These are phyloP conservation scores for Gasteruption jaculator DNA, from an alignment of 2,888 invertebrate genomes.

Conservation along the genomic window DNA sequence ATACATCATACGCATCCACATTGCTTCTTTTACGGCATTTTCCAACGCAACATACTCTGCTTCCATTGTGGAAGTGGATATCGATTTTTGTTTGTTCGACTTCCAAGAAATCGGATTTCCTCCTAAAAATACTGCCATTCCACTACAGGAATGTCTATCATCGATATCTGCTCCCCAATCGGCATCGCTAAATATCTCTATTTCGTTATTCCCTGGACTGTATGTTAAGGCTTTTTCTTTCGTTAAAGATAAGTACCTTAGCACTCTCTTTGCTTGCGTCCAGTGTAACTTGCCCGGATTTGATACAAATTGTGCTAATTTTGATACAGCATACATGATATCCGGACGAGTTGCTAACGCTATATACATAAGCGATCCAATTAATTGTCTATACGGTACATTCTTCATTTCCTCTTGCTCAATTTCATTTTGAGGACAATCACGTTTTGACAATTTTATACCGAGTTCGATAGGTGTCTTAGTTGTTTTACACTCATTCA, in stretches of 20 bases:
- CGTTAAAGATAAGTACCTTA: conserved; percentile 10
- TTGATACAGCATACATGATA: not conserved
- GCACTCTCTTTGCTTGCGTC: conserved; percentile 11
- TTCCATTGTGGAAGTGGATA: not conserved
- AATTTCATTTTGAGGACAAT: not conserved
- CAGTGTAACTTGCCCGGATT: conserved; percentile 5
- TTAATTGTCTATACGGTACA: not conserved
- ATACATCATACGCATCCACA: not conserved
- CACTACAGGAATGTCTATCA: not conserved
- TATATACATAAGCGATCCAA: conserved; percentile 1
- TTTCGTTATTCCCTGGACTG: conserved; percentile 1
- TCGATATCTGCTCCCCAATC: conserved; percentile 1
- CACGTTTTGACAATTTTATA: conserved; percentile 1
- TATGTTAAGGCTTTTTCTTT: conserved; percentile 23
- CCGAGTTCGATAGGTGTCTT: not conserved
- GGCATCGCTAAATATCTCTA: conserved; percentile 3
- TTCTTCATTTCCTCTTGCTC: not conserved
- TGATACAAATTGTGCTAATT: conserved; percentile 7
- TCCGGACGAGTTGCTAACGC: not conserved
- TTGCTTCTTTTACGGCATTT: not conserved
- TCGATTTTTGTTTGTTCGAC: not conserved
- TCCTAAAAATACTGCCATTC: not conserved
- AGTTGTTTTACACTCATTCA: not conserved
- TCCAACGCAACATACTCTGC: conserved; percentile 1
- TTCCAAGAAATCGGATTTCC: conserved; percentile 1